Evolutionary conservation across 2,113 vertebrate genomes (phyloP).

Genomic region (Tetrax tetrax): DNA sequence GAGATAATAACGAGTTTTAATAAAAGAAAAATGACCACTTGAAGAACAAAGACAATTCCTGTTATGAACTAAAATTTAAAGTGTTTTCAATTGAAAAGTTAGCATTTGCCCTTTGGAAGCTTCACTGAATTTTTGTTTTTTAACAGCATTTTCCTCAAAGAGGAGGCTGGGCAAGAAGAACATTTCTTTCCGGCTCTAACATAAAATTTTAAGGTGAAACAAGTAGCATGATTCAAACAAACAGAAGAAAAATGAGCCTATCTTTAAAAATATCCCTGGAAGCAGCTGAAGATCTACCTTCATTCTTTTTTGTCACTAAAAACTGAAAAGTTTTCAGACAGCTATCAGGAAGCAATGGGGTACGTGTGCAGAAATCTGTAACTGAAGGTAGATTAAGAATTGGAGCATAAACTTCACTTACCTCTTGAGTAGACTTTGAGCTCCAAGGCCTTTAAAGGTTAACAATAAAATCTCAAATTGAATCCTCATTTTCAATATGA

Average conservation of each 20-base stretch:
- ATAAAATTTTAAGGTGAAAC: slow-evolving; percentile 45
- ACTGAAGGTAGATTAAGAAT: slow-evolving; percentile 71
- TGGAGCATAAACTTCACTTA: slow-evolving; percentile 79
- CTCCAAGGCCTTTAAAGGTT: slow-evolving; percentile 81
- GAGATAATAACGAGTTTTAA: slow-evolving; percentile 32
- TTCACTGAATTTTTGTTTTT: slow-evolving; percentile 58
- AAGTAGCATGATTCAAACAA: slow-evolving; percentile 43
- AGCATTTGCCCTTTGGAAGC: slow-evolving; percentile 55
- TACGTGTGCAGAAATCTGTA: slow-evolving; percentile 61
- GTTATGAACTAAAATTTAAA: slow-evolving; percentile 58
- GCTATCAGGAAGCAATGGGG: slow-evolving; percentile 38
- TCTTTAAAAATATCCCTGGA: slow-evolving; percentile 24
- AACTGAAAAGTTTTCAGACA: slow-evolving; percentile 44
- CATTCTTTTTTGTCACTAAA: not conserved
- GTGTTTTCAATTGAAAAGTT: slow-evolving; percentile 45
- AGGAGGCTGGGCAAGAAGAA: slow-evolving; percentile 21
- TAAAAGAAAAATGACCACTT: slow-evolving; percentile 62
- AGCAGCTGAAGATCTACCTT: slow-evolving; percentile 3
- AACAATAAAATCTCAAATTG: slow-evolving; percentile 81
- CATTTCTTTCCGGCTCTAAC: slow-evolving; percentile 21
- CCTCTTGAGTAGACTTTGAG: slow-evolving; percentile 66
- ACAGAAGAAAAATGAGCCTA: slow-evolving; percentile 44
- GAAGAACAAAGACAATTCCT: slow-evolving; percentile 46
- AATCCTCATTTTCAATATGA: slow-evolving; percentile 79
- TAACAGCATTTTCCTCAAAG: slow-evolving; percentile 44